phyloP scores from a whole-genome alignment of 2,888 invertebrate genomes.

The Epicampocera succincta region DNA sequence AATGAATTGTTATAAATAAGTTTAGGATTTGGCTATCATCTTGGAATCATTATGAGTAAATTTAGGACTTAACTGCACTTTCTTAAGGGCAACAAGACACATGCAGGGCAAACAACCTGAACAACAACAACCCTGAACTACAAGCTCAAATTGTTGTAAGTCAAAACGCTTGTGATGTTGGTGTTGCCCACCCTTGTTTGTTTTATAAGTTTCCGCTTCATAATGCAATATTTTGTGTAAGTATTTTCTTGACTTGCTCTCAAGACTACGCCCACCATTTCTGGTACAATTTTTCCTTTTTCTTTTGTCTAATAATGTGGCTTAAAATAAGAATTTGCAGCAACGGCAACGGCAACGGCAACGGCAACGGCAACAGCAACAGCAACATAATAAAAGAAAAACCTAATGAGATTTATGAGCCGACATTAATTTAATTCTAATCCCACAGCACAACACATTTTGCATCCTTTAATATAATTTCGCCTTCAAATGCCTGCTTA shows the following conservation, averaged over 20 bases:
- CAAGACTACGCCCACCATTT: slow-evolving; percentile 38
- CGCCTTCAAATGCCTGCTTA: slow-evolving; percentile 59
- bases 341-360: slow-evolving; percentile 9
- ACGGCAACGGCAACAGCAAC: not conserved
- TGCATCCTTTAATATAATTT: slow-evolving; percentile 58
- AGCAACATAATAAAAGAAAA: slow-evolving; percentile 43
- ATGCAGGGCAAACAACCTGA: slow-evolving; percentile 4
- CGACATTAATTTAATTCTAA: slow-evolving; percentile 75
- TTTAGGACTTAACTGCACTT: slow-evolving; percentile 78
- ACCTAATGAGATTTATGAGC: slow-evolving; percentile 78
- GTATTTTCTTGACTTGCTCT: slow-evolving; percentile 27
- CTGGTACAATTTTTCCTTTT: slow-evolving; percentile 49
- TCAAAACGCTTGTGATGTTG: slow-evolving; percentile 18
- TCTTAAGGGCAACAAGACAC: slow-evolving; percentile 71
- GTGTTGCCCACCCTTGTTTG: not conserved
- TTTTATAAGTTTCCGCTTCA: not conserved
- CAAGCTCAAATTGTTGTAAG: slow-evolving; percentile 24
- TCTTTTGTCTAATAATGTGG: slow-evolving; percentile 37
- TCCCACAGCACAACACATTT: slow-evolving; percentile 65
- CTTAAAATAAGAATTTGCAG: slow-evolving; percentile 42
- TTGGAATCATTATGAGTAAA: slow-evolving; percentile 75
- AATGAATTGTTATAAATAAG: slow-evolving; percentile 54
- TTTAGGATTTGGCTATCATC: slow-evolving; percentile 57
- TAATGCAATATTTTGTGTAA: slow-evolving; percentile 48
- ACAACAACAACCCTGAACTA: slow-evolving; percentile 30